Base-by-base conservation (phyloP, 2,888 invertebrate genomes). In the Lepeophtheirus nordmannii region DNA sequence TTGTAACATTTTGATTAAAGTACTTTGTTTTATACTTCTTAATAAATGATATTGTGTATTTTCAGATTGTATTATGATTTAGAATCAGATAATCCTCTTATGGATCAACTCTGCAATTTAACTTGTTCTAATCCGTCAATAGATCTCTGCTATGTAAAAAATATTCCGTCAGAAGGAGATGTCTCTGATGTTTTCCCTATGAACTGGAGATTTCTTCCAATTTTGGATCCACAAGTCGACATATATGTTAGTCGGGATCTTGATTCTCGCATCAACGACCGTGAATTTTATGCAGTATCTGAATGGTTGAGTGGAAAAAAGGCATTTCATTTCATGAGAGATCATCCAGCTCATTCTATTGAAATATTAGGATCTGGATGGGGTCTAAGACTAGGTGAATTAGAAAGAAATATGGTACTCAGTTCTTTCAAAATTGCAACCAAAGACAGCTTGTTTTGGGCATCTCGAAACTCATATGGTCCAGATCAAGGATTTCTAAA, bases 181-280 rank as follows among this genome's bases (percentile, higher is more conserved):
- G n/a, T 67, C n/a, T 38, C 40, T 22, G 59, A 67, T 14, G 65
- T 65, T 23, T 67, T 67, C 61, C 65, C 65, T 61, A 67, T 67
- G 67, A 65, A 65, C 37, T 67, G 67, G 67, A 58, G 67, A 23
- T 67, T 67, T 56, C 30, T 65, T 38, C 67, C 67, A 9, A 38
- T 65, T 14, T 37, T 56, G 39, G 67, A 67, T 57, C 64, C 64
- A 5, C 65, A 60, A 12, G 67, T 67, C 14, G 39, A 58, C 2
- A 41, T 62, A 1, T 62, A 57, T 10, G 62, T 65, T 11, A 58
- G 58, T 39, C 41, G 67, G 5, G 67, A 67, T 22, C 38, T 65
- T 22, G 67, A 67, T 57, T 67, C 67, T 9, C 40, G 37, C 12
- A 14, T 65, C 12, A 65, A 30, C 39, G 10, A 20, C 1, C 30